Evolutionary conservation across 2,797 vertebrate species (phyloP).

Genomic region (Xenopus petersii): DNA sequence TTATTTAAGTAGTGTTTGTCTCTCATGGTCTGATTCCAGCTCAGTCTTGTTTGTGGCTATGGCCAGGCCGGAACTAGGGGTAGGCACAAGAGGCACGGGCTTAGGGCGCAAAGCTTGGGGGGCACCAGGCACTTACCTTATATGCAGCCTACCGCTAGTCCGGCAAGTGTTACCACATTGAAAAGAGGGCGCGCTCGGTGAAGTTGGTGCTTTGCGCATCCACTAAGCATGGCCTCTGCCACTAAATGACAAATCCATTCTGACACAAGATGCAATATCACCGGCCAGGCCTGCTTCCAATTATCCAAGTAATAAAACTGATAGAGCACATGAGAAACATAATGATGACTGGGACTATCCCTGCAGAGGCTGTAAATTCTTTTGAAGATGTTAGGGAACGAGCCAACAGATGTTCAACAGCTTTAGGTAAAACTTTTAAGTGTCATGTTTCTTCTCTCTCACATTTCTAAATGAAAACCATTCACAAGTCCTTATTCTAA

Average conservation of each 20-base stretch:
- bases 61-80: too few species aligned
- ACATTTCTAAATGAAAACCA: conserved; percentile 7
- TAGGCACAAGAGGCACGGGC: too few species aligned
- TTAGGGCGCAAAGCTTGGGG: too few species aligned
- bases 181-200: too few species aligned
- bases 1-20: too few species aligned
- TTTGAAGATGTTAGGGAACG: conserved; percentile 60
- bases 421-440: conserved; percentile 29
- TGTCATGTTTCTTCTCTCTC: conserved; percentile 28
- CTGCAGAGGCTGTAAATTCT: conserved; percentile 53
- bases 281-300: conserved; percentile 18
- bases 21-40: too few species aligned
- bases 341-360: conserved; percentile 51
- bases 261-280: conserved; percentile 6
- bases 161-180: too few species aligned
- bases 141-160: too few species aligned
- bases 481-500: conserved; percentile 13
- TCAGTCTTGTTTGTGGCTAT: too few species aligned
- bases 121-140: too few species aligned
- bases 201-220: too few species aligned
- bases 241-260: neutral
- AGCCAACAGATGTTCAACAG: conserved; percentile 57
- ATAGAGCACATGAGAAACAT: conserved; percentile 45
- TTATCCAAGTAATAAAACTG: conserved; percentile 38
- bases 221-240: conserved; percentile 10